Percentiles rank a stretch among this genome's conserved stretches.
Conservation (phyloP, 2,888 invertebrate genomes). For the Drosophila pegasa region DNA sequence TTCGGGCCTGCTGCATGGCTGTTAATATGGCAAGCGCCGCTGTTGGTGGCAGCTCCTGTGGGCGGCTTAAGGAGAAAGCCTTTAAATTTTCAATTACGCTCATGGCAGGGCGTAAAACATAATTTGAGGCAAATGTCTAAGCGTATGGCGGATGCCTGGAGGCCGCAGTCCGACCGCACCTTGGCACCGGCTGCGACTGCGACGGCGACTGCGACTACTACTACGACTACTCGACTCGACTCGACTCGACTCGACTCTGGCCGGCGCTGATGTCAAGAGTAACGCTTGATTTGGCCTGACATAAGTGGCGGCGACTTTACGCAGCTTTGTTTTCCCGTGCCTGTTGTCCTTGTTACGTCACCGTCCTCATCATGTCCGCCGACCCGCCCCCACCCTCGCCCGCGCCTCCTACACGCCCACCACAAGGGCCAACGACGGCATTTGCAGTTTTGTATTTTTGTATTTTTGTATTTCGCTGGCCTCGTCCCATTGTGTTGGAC, state of each 20-base stretch:
- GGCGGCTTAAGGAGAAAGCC: constrained; percentile 3
- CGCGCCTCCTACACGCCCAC: constrained; percentile 31
- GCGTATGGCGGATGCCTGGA: constrained; percentile 22
- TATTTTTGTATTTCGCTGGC: constrained; percentile 44
- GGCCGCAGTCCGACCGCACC: constrained; percentile 7
- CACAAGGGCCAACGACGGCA: constrained; percentile 47
- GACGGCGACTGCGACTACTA: background rate
- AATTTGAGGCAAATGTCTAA: constrained; percentile 68
- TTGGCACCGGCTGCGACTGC: constrained; percentile 4
- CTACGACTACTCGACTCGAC: no score
- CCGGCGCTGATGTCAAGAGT: constrained; percentile 31
- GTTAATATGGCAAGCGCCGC: constrained; percentile 1
- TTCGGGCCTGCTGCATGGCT: background rate
- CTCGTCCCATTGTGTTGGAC: constrained; percentile 58
- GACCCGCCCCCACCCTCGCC: background rate
- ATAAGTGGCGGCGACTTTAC: constrained; percentile 66
- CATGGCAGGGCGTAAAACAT: constrained; percentile 80
- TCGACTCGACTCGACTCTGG: no score
- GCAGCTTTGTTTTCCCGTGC: constrained; percentile 32
- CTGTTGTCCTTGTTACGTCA: constrained; percentile 39
- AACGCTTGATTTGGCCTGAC: constrained; percentile 76
- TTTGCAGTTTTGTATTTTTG: constrained; percentile 52
- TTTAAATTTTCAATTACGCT: constrained; percentile 77
- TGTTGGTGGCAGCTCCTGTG: constrained; percentile 7
- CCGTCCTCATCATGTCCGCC: constrained; percentile 28